Percentiles rank a stretch among this genome's conserved stretches.
Conservation (phyloP, 2,888 invertebrate species). For the Caenorhabditis sp. region DNA sequence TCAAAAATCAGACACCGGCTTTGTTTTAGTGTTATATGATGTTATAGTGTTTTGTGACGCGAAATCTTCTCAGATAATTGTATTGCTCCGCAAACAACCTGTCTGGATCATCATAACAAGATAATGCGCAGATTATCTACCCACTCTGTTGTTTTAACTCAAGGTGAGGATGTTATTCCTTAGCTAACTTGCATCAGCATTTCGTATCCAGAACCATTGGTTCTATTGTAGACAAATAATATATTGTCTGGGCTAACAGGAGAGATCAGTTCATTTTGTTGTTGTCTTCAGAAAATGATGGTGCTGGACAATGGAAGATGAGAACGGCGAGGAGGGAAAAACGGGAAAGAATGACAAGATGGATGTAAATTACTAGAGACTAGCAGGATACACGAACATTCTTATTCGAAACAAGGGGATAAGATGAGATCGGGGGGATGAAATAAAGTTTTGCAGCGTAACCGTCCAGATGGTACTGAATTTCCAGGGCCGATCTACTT, state of each 20-base stretch:
- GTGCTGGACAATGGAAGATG: conserved; percentile 15
- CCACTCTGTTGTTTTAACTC: conserved; percentile 1
- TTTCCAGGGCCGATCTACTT: conserved; percentile 20
- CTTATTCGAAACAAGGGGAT: conserved; percentile 25
- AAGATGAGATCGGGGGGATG: conserved; percentile 19
- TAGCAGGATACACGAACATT: conserved; percentile 60
- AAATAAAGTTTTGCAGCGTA: not conserved
- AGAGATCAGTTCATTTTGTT: conserved; percentile 58
- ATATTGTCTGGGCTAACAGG: conserved; percentile 51
- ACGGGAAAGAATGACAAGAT: conserved; percentile 18
- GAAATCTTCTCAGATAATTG: conserved; percentile 19
- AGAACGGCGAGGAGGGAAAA: not conserved
- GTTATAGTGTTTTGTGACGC: conserved; percentile 42
- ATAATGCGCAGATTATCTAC: conserved; percentile 12
- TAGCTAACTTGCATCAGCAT: not conserved
- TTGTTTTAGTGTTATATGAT: conserved; percentile 22
- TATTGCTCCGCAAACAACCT: not conserved
- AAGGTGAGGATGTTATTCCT: not conserved
- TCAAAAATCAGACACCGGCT: conserved; percentile 45
- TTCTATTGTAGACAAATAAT: not conserved
- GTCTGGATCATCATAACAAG: conserved; percentile 12
- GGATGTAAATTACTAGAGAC: conserved; percentile 50
- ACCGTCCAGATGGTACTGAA: not conserved
- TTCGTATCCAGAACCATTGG: not conserved
- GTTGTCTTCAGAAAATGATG: conserved; percentile 24